Evolutionary conservation across 2,113 vertebrate species (phyloP), one percentile per base, ranked within the genome.

Genomic region (Peromyscus polionotus): DNA sequence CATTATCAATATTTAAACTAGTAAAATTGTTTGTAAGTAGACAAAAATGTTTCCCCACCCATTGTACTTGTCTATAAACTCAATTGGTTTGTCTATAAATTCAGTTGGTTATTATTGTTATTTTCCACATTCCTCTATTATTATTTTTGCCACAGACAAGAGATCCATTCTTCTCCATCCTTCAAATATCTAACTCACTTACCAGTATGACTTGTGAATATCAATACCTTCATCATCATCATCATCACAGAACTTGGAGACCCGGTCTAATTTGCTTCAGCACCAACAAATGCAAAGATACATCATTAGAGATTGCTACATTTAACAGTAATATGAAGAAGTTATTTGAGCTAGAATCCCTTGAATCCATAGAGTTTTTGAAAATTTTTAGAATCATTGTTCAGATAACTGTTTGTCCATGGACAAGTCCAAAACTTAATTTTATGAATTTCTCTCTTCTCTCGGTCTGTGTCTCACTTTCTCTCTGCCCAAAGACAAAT

Each of bases 261-360:
- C 45, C 17, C 20, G 72, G 42, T 81, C 65, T 45, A 5, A 26
- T 9, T 86, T 13, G 51, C 92, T 97, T 86, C 36, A 86, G 61
- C 61, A 16, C 17, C 77, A 95, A 77, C 19, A 91, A 93, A 93
- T 11, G 45, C 70, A 96, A 95, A 96, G 89, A 76, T 36, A 90
- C 3, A 59, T 72, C 33, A 72, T 97, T 95, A 96, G 76, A 88
- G 31, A 89, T 70, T 87, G 42, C 59, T 87, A 81, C n/a, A 59
- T 83, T 81, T 24, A 90, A 87, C 1, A 73, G 7, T 24, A 57
- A 48, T 39, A 19, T 57, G 14, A 86, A 45, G 70, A 80, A 70
- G 51, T 22, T 59, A 92, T 76, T 48, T 95, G 20, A 90, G 70
- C 19, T 90, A 85, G 13, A 89, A 57, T 67, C 17, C 24, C 1